Evolutionary conservation across 2,113 vertebrate genomes (phyloP).

Genomic region (Scortum barcoo): DNA sequence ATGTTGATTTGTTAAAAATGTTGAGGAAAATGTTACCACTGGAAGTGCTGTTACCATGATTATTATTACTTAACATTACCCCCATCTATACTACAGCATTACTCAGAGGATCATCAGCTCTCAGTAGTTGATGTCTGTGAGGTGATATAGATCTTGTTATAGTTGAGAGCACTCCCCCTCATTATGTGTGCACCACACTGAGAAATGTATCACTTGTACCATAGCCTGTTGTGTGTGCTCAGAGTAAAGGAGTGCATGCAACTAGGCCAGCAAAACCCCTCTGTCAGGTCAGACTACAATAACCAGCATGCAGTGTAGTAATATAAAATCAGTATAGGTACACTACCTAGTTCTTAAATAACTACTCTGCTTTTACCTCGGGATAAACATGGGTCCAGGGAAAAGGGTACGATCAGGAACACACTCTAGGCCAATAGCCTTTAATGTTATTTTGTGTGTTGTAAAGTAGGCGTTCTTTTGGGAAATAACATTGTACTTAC

Average conservation of each 20-base stretch:
- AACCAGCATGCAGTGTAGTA: not conserved
- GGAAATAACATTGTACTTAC: not conserved
- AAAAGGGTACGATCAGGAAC: not conserved
- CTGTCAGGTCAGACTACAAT: conserved; percentile 32
- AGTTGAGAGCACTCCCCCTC: conserved; percentile 29
- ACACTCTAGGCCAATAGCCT: not conserved
- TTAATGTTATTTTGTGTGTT: not conserved
- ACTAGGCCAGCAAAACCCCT: conserved; percentile 21
- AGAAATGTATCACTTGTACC: conserved; percentile 46
- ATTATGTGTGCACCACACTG: conserved; percentile 36
- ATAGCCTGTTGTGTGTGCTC: conserved; percentile 12
- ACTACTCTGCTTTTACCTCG: not conserved
- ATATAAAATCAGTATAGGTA: not conserved
- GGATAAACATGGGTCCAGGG: not conserved
- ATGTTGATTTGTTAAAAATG: conserved; percentile 17
- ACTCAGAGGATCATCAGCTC: not conserved
- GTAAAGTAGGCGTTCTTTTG: not conserved
- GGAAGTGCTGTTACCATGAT: not conserved
- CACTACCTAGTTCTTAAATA: not conserved
- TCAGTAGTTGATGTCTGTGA: conserved; percentile 13
- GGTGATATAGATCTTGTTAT: conserved; percentile 12
- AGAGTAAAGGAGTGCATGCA: conserved; percentile 27
- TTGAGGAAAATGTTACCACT: not conserved
- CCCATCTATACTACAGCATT: not conserved
- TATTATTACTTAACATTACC: not conserved